phyloP scores from a whole-genome alignment of 1,140 invertebrate genomes.

The Phenacoccus solenopsis region DNA sequence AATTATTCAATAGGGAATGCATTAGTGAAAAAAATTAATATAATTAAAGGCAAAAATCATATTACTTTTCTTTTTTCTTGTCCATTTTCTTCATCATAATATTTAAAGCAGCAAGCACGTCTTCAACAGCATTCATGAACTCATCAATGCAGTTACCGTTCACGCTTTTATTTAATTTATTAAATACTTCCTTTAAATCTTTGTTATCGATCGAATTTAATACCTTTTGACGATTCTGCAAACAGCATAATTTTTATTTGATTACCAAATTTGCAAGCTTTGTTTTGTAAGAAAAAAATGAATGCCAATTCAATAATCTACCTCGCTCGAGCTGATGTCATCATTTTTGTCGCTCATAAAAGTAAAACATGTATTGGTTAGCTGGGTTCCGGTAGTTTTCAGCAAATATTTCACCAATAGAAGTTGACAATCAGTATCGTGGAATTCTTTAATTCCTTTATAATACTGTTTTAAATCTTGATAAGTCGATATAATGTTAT shows the following conservation, averaged over 20 bases:
- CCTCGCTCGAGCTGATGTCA: slow-evolving; percentile 7
- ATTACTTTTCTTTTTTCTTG: slow-evolving; percentile 67
- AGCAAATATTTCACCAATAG: slow-evolving; percentile 67
- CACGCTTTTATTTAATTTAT: slow-evolving; percentile 48
- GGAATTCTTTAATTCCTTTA: slow-evolving; percentile 62
- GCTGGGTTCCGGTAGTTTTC: slow-evolving; percentile 67
- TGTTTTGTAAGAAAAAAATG: background rate
- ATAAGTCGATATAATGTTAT: slow-evolving; percentile 61
- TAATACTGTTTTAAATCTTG: slow-evolving; percentile 71
- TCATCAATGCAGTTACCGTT: slow-evolving; percentile 50
- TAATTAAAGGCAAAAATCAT: slow-evolving; percentile 1
- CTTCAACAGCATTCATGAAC: slow-evolving; percentile 59
- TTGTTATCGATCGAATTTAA: slow-evolving; percentile 34
- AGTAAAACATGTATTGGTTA: slow-evolving; percentile 44
- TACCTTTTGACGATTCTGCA: slow-evolving; percentile 41
- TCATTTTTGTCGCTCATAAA: slow-evolving; percentile 20
- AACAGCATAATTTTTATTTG: too few species aligned
- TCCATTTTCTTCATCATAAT: slow-evolving; percentile 78
- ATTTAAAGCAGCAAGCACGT: slow-evolving; percentile 50
- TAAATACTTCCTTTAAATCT: slow-evolving; percentile 47
- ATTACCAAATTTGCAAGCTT: too few species aligned
- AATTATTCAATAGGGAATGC: background rate
- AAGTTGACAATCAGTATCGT: slow-evolving; percentile 42
- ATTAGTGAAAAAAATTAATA: background rate
- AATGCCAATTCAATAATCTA: background rate